phyloP scores from a whole-genome alignment of 2,113 vertebrate species.

The Stomatorhinus ivindoensis region DNA sequence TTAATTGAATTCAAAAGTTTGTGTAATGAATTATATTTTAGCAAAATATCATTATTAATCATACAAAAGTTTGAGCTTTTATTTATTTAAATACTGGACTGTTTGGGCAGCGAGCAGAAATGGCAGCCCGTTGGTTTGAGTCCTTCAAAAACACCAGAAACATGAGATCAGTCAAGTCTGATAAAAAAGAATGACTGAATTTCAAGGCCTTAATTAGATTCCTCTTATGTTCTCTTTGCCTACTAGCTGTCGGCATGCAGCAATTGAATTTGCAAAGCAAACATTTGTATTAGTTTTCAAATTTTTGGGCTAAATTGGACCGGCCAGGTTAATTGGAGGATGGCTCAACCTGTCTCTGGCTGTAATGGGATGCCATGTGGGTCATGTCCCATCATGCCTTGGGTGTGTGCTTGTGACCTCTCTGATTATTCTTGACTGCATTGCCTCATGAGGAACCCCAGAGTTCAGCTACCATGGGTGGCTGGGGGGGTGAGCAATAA shows the following conservation, averaged over 20 bases:
- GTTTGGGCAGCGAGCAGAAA: background rate
- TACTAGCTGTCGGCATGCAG: background rate
- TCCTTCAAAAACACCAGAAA: background rate
- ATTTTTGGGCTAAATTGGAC: background rate
- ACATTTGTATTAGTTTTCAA: conserved; percentile 12
- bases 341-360: background rate
- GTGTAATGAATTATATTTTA: background rate
- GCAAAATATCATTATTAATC: background rate
- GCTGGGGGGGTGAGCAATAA: background rate
- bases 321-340: background rate
- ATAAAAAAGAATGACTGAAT: background rate
- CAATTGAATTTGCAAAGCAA: conserved; percentile 8
- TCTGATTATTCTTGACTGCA: background rate
- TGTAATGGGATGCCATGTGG: background rate
- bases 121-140: background rate
- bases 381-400: background rate
- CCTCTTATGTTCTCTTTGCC: background rate
- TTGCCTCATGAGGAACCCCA: background rate
- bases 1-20: background rate
- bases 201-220: background rate
- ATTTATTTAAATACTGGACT: background rate
- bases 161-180: background rate
- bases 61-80: background rate
- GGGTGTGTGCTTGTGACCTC: background rate
- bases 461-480: background rate